Evolutionary conservation across 2,888 invertebrate genomes (phyloP).

Genomic region (Argyra leucocephala): DNA sequence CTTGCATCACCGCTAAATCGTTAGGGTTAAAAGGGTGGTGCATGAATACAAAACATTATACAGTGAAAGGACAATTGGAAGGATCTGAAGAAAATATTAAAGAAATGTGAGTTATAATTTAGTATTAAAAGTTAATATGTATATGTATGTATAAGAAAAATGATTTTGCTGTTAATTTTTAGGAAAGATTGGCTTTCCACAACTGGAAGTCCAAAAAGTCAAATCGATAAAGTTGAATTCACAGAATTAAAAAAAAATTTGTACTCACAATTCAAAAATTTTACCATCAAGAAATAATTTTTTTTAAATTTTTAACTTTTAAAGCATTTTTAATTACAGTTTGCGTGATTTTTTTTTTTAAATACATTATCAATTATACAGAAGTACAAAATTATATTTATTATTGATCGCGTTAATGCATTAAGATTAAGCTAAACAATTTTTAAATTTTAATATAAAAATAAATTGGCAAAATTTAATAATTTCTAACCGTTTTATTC

Average conservation of each 20-base stretch:
- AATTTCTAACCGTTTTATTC: too few species aligned
- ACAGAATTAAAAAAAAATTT: background rate
- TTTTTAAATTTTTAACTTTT: too few species aligned
- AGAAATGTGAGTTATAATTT: background rate
- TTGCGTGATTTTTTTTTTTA: too few species aligned
- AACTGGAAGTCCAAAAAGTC: background rate
- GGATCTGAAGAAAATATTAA: constrained; percentile 33
- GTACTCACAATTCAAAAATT: background rate
- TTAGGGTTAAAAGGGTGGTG: constrained; percentile 55
- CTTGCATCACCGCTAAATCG: constrained; percentile 48
- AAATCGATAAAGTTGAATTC: background rate
- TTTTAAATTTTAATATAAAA: too few species aligned
- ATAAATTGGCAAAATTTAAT: too few species aligned
- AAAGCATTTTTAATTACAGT: too few species aligned
- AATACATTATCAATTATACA: too few species aligned
- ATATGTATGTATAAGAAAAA: background rate
- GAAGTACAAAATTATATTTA: too few species aligned
- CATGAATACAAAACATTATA: constrained; percentile 52
- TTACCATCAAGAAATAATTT: background rate
- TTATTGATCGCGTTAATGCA: too few species aligned
- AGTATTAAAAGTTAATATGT: too few species aligned
- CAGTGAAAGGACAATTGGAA: constrained; percentile 52
- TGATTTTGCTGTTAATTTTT: background rate
- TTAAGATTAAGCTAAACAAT: too few species aligned
- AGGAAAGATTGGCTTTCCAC: background rate